Evolutionary conservation across 2,888 invertebrate genomes (phyloP).

Genomic region (Vanessa cardui): DNA sequence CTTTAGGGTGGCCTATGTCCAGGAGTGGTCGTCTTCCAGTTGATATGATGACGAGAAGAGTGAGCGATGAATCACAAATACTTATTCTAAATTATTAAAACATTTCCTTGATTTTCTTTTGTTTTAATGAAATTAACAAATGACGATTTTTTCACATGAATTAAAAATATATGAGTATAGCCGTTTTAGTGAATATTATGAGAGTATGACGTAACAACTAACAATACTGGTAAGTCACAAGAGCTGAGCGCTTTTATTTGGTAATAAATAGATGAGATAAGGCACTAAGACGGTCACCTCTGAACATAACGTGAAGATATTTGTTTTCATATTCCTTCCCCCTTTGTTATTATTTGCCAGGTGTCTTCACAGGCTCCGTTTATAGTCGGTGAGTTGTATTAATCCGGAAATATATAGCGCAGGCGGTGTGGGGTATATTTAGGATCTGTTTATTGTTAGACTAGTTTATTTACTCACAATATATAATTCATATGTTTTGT

Average conservation of each 20-base stretch:
- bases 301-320: slow-evolving; percentile 58
- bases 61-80: too few species aligned
- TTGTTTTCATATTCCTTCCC: slow-evolving; percentile 57
- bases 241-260: slow-evolving; percentile 36
- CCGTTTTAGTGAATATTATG: not conserved
- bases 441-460: slow-evolving; percentile 19
- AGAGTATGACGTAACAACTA: slow-evolving; percentile 11
- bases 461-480: too few species aligned
- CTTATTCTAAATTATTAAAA: too few species aligned
- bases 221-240: slow-evolving; percentile 19
- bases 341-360: slow-evolving; percentile 79
- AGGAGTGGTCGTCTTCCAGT: not conserved
- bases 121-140: too few species aligned
- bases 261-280: slow-evolving; percentile 45
- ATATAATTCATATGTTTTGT: not conserved
- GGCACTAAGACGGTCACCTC: slow-evolving; percentile 40
- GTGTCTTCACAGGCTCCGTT: slow-evolving; percentile 69
- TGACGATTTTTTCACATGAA: not conserved
- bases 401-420: slow-evolving; percentile 29
- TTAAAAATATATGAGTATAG: not conserved
- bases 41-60: not conserved
- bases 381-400: slow-evolving; percentile 68
- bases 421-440: slow-evolving; percentile 9
- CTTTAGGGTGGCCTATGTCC: too few species aligned
- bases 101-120: too few species aligned